Base-by-base conservation (phyloP, 1,140 invertebrate species). In the Dryas iulia region DNA sequence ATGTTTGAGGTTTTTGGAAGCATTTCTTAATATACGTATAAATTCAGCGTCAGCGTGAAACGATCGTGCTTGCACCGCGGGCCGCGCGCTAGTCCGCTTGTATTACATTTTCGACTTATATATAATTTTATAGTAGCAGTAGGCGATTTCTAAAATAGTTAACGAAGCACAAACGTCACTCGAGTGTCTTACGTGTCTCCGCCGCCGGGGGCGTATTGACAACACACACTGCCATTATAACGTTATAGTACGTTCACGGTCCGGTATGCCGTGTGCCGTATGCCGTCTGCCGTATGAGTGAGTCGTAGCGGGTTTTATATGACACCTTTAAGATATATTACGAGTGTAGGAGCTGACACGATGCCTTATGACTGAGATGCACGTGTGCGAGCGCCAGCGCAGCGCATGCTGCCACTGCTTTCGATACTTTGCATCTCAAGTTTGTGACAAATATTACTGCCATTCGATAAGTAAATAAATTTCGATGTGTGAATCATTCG, bases 381-480 rank as follows among this genome's bases (percentile, higher is more conserved):
- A 53, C 62, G 33, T 39, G 76, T 74, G 33, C 33, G 33, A 67
- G 66, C n/a, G n/a, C n/a, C n/a, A n/a, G n/a, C n/a, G n/a, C n/a
- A n/a, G 70, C 70, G 62, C 56, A 68, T 73, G 69, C 64, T 67
- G 66, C 59, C 74, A 74, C 74, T 72, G 67, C 73, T 67, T 62
- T 72, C 39, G 39, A 72, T 74, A 74, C 76, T 73, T 77, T 77
- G 77, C 79, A 77, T 81, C 81, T 78, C 77, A 63, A 76, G 79
- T 86, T 81, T 80, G 87, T 86, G 83, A 89, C 87, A 86, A 89
- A 81, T 83, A 84, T 85, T 82, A 91, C 89, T 91, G 89, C 89
- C 89, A 91, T 91, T 87, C 80, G 84, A 84, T 91, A 90, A 91
- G 89, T 90, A 89, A 82, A 87, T 87, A 47, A 47, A 47, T 18